Base-by-base conservation (phyloP, 1,140 invertebrate genomes). In the Drosophila gunungcola region DNA sequence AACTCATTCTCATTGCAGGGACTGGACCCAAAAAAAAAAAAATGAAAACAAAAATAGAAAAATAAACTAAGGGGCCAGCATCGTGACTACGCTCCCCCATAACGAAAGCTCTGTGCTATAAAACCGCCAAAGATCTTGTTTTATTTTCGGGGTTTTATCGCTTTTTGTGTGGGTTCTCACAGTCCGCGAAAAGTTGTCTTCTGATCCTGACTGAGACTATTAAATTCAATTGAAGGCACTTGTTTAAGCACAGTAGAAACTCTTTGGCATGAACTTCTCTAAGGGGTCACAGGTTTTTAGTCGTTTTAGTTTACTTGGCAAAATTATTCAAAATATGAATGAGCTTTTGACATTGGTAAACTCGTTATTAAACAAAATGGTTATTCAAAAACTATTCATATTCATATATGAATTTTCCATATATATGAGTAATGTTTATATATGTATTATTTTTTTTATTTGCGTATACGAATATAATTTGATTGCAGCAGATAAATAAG, bases 71-170 rank as follows among this genome's bases (percentile, higher is more conserved):
- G 52, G 70, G 57, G 53, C 64, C 68, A 82, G 65, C 72, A 56
- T 68, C 76, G 80, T 84, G 80, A 84, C 81, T 61, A 65, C 78
- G 67, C 73, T 75, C 81, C 81, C 70, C 36, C 58, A 49, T 58
- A 45, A 61, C 41, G 60, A 78, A 78, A 77, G 80, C 65, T 54
- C 32, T 43, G 36, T 68, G 80, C 58, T 79, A 75, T 69, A 42
- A 77, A 61, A 62, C 43, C 43, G 51, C 38, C 64, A 46, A 34
- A 46, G 56, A 57, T 57, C 72, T 53, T 38, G 48, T 54, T 27
- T 57, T 49, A 57, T 70, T 57, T 49, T 70, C 27, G 46, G 48
- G 12, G 13, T n/a, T 67, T 70, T 36, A 57, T 57, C 27, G 21
- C 27, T 57, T 39, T 65, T 46, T 16, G 48, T 36, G 38, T 34